Conservation (phyloP, 2,888 invertebrate species). For the Caenorhabditis zanzibari region DNA sequence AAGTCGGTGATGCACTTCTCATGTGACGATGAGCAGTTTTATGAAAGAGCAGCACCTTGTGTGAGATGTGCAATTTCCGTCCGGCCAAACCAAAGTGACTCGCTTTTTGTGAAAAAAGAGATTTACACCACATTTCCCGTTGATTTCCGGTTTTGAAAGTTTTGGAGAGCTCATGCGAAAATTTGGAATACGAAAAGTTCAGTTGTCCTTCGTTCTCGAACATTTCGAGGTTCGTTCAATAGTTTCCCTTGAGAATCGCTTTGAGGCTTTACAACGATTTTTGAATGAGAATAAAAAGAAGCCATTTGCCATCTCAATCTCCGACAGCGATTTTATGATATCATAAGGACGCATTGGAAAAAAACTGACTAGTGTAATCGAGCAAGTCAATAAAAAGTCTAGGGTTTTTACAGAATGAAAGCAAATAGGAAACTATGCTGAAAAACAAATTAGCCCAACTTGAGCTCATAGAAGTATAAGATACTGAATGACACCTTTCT, state of each 20-base stretch:
- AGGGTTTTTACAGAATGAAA: not conserved
- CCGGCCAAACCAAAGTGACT: slow-evolving; percentile 59
- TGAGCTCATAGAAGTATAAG: not conserved
- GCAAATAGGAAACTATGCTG: no score
- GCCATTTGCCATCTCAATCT: slow-evolving; percentile 14
- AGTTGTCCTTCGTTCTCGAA: slow-evolving; percentile 13
- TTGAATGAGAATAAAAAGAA: slow-evolving; percentile 33
- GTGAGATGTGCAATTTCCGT: slow-evolving; percentile 63
- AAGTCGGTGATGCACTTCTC: slow-evolving; percentile 61
- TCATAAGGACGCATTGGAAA: slow-evolving; percentile 16
- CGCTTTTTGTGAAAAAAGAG: slow-evolving; percentile 16
- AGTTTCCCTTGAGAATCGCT: not conserved
- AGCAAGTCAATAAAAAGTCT: slow-evolving; percentile 1
- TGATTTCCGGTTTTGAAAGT: slow-evolving; percentile 36
- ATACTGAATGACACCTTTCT: not conserved
- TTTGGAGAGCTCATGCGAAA: slow-evolving; percentile 31
- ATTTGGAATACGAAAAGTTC: slow-evolving; percentile 31
- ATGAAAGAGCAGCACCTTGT: slow-evolving; percentile 41
- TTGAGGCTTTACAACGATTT: slow-evolving; percentile 28
- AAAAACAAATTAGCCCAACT: no score
- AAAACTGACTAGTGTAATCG: slow-evolving; percentile 6
- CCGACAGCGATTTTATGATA: slow-evolving; percentile 49
- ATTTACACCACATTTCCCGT: slow-evolving; percentile 57
- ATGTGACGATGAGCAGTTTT: slow-evolving; percentile 58
- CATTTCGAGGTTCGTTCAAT: slow-evolving; percentile 7